Evolutionary conservation across 2,888 invertebrate species (phyloP), one percentile per base, ranked within the genome.

Genomic region (Rhopalosiphum nymphaeae): DNA sequence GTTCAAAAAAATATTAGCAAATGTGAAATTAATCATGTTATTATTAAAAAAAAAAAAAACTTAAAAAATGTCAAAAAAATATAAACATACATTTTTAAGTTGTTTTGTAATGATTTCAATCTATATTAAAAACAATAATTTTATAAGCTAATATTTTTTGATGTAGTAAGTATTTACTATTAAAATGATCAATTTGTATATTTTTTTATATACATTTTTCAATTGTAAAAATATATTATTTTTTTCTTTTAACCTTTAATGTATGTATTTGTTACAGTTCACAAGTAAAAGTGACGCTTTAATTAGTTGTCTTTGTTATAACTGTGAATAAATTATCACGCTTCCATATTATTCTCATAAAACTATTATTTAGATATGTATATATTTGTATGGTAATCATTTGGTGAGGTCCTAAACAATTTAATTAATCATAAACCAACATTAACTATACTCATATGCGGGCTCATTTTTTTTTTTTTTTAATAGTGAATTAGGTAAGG

Each of bases 231-330:
- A 56, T 25, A 61, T 29, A 13, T 5, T 4, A 5, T 78, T 78
- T 16, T 78, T 36, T 21, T 42, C 9, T 78, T 36, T 21, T 21
- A 21, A 78, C 21, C 36, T 78, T 36, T 36, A 67, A n/a, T 67
- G 7, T 46, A 46, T 46, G 44, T 7, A 46, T 67, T 67, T n/a
- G 36, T 78, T 36, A 36, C 36, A 57, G 21, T 36, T 78, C 21
- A 36, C 9, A 78, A 78, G 78, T 78, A 78, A 78, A 78, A 78
- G 78, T 78, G 78, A 78, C 78, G 3, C 78, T 78, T 78, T 78
- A 36, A 78, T 78, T 78, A 78, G 78, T 78, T 78, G 78, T 78
- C 36, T 78, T 78, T 78, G 36, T 78, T 78, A 78, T 78, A 36
- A 36, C 36, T 78, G 36, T 42, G 78, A 78, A 78, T 78, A 78